Evolutionary conservation across 2,113 vertebrate genomes (phyloP), one percentile per base, ranked within the genome.

Genomic region (Rhynchopsitta pachyrhyncha): DNA sequence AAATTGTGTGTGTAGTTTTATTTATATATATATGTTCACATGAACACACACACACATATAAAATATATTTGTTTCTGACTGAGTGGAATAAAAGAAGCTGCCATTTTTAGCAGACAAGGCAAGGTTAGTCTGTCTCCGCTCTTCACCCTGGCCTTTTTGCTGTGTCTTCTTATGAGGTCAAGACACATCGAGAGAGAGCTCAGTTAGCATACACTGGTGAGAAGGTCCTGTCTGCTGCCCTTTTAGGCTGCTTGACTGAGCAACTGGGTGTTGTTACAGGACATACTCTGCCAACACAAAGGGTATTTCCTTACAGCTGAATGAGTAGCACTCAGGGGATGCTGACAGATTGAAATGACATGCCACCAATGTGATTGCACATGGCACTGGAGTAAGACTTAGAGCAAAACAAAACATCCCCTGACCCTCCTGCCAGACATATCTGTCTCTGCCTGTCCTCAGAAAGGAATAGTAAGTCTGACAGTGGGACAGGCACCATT

Each of bases 351-450:
- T 97, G 97, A 97, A 98, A 97, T 97, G 98, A 98, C 98, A 97
- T 96, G 97, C 97, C 97, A 98, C 97, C 97, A 98, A 97, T 97
- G 98, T 98, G 97, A 98, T 98, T 97, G 97, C 97, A 97, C 95
- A 97, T 96, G 97, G 97, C 96, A 97, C 85, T 88, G 76, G 90
- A 96, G 69, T 83, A 96, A 95, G 96, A 90, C 85, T 94, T 76
- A 31, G 15, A 94, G 92, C 37, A 93, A 76, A 96, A 95, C 93
- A 93, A 90, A 95, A 80, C 77, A 92, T 97, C 66, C 68, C 60
- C 59, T 97, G 95, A 95, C 92, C 94, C 94, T 96, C 23, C 95
- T 96, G 75, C 95, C 95, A 97, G 91, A 93, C 90, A 63, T 90
- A 44, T 25, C 82, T 91, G 79, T 67, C 59, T 96, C 92, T 90